Evolutionary conservation across 1,140 invertebrate species (phyloP).

Genomic region (Lutraria rhynchaena): DNA sequence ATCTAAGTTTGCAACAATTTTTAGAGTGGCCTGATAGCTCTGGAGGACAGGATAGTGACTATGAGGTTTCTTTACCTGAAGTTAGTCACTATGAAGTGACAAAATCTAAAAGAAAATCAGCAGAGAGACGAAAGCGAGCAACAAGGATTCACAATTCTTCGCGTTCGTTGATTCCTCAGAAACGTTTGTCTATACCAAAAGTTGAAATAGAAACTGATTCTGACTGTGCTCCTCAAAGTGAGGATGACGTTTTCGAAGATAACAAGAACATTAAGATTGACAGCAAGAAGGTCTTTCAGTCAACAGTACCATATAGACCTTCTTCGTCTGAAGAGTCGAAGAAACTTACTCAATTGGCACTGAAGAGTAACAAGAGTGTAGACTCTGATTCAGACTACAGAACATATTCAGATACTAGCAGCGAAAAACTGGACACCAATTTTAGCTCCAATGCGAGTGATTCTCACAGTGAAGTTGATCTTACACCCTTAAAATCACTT

Average conservation of each 20-base stretch:
- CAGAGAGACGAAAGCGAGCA: background rate
- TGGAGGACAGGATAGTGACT: constrained; percentile 2
- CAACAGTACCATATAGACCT: background rate
- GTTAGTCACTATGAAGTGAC: background rate
- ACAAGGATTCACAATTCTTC: background rate
- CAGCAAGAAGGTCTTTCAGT: background rate
- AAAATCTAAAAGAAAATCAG: background rate
- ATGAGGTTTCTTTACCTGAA: no score
- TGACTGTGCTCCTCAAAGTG: background rate
- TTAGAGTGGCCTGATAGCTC: constrained; percentile 39
- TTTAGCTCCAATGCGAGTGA: background rate
- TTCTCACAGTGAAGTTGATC: background rate
- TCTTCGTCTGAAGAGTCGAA: background rate
- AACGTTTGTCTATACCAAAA: constrained; percentile 1
- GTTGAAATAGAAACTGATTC: constrained; percentile 16
- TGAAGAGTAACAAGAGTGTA: constrained; percentile 20
- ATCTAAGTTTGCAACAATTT: constrained; percentile 51
- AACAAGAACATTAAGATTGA: background rate
- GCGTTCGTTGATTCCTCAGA: background rate
- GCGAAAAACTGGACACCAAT: constrained; percentile 5
- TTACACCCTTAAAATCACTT: constrained; percentile 21
- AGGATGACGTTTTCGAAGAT: constrained; percentile 35
- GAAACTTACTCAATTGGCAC: constrained; percentile 42
- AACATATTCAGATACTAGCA: constrained; percentile 51
- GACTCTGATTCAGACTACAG: constrained; percentile 54